Base-by-base conservation (phyloP, 2,888 invertebrate species). In the Agrotis ipsilon region DNA sequence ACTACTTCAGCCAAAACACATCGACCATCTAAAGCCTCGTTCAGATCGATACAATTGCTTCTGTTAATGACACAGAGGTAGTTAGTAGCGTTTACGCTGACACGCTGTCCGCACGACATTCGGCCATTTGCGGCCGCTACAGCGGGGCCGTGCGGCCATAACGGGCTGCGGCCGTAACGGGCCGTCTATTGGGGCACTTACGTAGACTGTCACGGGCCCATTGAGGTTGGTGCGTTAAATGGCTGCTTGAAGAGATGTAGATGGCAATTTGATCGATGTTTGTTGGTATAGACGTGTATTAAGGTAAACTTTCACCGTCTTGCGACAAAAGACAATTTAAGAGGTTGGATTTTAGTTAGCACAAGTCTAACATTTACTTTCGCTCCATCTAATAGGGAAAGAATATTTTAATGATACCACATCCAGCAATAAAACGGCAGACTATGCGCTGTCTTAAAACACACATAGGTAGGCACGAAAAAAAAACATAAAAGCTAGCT, bases 101-200 rank as follows among this genome's bases (percentile, higher is more conserved):
- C 80, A 80, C 39, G 21, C 27, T 76, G 75, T 80, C 74, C 61
- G 52, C 80, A 78, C 80, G 80, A 75, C 80, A 78, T 80, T 65
- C 39, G 57, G 80, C 61, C 51, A 78, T 78, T 78, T 78, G 68
- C 51, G 24, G 32, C 43, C 51, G 46, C 48, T 7, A 52, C 27
- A 19, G 24, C 32, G 43, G 64, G 13, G 4, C 51, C 27, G 39
- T 4, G 39, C 39, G 39, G 32, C 32, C 32, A 7, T 32, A 6
- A 32, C 48, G 64, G 13, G 6, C 51, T 27, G 45, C 6, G 14
- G 45, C 21, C 39, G 60, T 65, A 46, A 62, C 49, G 21, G 21
- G 16, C 52, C 16, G 49, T 58, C 49, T 65, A 46, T 61, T 68
- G 48, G 52, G 55, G 18, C n/a, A 61, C 52, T 79, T 46, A 21